These are phyloP conservation scores for Cynodonichthys magdalenae DNA, from an alignment of 2,797 vertebrate genomes.

Conservation along the genomic window DNA sequence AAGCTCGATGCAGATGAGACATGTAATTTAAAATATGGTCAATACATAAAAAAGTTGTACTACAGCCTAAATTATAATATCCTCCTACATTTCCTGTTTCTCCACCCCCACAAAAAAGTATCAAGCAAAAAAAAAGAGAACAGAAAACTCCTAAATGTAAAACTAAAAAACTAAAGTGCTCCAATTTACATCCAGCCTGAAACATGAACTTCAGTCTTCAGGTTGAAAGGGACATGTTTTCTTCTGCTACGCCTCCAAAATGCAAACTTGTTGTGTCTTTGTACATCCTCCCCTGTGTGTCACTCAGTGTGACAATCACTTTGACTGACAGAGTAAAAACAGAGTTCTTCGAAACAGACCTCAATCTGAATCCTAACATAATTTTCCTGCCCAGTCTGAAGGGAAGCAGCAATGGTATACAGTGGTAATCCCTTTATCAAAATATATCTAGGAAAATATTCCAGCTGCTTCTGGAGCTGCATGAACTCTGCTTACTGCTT, in stretches of 20 bases:
- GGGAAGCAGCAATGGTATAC: slow-evolving; percentile 49
- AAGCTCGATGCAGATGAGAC: not conserved
- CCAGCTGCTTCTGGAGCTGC: slow-evolving; percentile 23
- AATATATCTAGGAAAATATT: slow-evolving; percentile 54
- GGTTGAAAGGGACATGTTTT: slow-evolving; percentile 5
- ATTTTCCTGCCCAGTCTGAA: slow-evolving; percentile 54
- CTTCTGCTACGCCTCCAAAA: slow-evolving; percentile 6
- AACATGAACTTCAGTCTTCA: not conserved
- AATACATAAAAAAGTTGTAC: not conserved
- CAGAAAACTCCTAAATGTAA: slow-evolving; percentile 3
- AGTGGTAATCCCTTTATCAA: slow-evolving; percentile 63
- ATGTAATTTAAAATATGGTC: not conserved
- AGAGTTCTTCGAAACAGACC: slow-evolving; percentile 48
- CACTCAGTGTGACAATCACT: slow-evolving; percentile 60
- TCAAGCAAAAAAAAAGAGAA: not conserved
- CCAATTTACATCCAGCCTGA: not conserved
- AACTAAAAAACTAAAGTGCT: slow-evolving; percentile 8
- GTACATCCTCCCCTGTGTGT: slow-evolving; percentile 20
- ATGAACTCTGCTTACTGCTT: slow-evolving; percentile 24
- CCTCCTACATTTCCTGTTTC: not conserved
- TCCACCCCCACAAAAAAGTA: not conserved
- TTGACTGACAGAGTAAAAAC: slow-evolving; percentile 62
- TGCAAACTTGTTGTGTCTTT: slow-evolving; percentile 14
- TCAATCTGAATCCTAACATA: slow-evolving; percentile 55
- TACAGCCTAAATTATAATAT: not conserved